These are phyloP conservation scores for Eurytoma californica DNA, from an alignment of 2,888 invertebrate species.

Conservation along the genomic window DNA sequence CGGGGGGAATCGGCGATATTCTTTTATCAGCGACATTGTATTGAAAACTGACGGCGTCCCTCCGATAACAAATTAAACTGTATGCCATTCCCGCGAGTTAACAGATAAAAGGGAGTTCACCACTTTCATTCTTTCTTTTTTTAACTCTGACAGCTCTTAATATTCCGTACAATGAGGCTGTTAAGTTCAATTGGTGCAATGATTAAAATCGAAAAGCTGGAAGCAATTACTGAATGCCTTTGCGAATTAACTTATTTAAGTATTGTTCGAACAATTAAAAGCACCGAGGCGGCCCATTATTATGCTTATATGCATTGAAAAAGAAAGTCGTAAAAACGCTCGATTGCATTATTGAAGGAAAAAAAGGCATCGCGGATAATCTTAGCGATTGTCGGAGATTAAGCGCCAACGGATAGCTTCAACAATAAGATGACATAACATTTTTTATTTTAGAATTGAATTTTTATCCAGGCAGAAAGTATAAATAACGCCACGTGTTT, in stretches of 20 bases:
- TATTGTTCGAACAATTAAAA: constrained; percentile 2
- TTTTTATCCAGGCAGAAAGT: too few relatives aligned
- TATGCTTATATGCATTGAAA: too few relatives aligned
- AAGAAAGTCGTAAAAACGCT: too few relatives aligned
- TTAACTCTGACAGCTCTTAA: constrained; percentile 23
- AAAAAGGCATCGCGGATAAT: too few relatives aligned
- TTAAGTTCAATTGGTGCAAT: constrained; percentile 14
- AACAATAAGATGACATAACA: too few relatives aligned
- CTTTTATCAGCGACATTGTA: constrained; percentile 26
- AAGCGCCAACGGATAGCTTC: too few relatives aligned
- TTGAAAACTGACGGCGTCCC: constrained; percentile 20
- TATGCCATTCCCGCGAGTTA: constrained; percentile 5
- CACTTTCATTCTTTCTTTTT: not conserved
- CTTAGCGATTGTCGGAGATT: too few relatives aligned
- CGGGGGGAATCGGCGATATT: constrained; percentile 3
- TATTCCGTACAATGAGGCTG: constrained; percentile 32
- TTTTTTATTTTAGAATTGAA: too few relatives aligned
- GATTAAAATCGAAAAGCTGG: constrained; percentile 22
- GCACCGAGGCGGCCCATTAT: not conserved
- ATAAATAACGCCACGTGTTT: too few relatives aligned
- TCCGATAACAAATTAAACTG: constrained; percentile 12
- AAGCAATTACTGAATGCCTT: not conserved
- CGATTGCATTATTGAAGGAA: too few relatives aligned
- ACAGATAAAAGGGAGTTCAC: constrained; percentile 17
- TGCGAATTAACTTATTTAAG: not conserved